phyloP scores from a whole-genome alignment of 2,113 vertebrate species.

The Chloebia gouldiae region DNA sequence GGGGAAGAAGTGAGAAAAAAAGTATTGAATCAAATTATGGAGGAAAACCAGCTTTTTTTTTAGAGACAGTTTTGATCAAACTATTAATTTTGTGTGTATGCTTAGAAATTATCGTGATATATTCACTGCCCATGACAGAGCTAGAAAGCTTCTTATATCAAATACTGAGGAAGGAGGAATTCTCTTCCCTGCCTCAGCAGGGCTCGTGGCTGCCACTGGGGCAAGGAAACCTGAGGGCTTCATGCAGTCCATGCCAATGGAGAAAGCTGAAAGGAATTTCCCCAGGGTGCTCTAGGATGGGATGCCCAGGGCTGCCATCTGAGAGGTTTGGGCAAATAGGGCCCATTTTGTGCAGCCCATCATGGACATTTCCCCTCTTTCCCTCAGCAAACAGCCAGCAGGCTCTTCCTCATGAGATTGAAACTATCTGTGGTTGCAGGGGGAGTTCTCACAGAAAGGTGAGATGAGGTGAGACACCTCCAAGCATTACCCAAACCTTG shows the following conservation, averaged over 20 bases:
- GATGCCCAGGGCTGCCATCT: not conserved
- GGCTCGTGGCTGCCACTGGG: not conserved
- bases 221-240: not conserved
- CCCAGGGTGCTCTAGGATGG: not conserved
- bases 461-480: not conserved
- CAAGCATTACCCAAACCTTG: not conserved
- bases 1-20: not conserved
- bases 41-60: not conserved
- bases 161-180: not conserved
- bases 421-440: not conserved
- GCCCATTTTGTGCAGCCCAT: not conserved
- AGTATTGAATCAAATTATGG: not conserved
- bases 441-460: not conserved
- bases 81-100: not conserved
- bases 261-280: not conserved
- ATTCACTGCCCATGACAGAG: not conserved
- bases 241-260: not conserved
- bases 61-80: not conserved
- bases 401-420: not conserved
- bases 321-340: not conserved
- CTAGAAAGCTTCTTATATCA: not conserved
- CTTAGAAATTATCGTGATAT: not conserved
- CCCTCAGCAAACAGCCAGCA: not conserved
- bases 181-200: not conserved
- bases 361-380: not conserved